These are phyloP conservation scores for Cairina moschata DNA, from an alignment of 2,113 vertebrate genomes.

Conservation along the genomic window DNA sequence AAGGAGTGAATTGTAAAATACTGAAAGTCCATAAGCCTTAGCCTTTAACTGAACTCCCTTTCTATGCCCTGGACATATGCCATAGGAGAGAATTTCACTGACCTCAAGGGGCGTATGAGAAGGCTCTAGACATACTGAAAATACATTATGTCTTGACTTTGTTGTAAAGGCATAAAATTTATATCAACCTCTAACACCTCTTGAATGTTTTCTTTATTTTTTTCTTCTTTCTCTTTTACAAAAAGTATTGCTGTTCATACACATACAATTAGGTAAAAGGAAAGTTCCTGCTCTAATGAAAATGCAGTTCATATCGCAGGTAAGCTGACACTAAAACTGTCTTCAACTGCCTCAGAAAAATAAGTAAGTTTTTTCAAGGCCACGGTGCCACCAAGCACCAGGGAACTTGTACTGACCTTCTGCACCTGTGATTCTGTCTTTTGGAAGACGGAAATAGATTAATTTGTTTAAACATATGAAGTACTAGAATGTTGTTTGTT, in stretches of 20 bases:
- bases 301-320: neutral
- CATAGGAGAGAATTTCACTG: neutral
- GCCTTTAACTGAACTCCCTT: neutral
- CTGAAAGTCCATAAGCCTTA: neutral
- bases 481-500: conserved; percentile 23
- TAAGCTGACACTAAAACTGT: neutral
- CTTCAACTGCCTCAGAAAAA: neutral
- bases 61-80: neutral
- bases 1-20: neutral
- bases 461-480: conserved; percentile 30
- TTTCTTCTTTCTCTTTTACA: neutral
- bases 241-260: neutral
- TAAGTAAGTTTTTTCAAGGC: neutral
- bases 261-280: neutral
- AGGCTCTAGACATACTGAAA: neutral
- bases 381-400: neutral
- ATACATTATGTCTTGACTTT: neutral
- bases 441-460: conserved; percentile 61
- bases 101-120: neutral
- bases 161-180: neutral
- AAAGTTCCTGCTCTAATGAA: neutral
- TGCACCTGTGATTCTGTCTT: conserved; percentile 50
- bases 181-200: neutral
- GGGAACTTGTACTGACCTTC: conserved; percentile 30
- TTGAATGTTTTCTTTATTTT: neutral